Percentiles rank a stretch among this genome's conserved stretches.
Conservation (phyloP, 2,888 invertebrate genomes). For the Magallana nippona region DNA sequence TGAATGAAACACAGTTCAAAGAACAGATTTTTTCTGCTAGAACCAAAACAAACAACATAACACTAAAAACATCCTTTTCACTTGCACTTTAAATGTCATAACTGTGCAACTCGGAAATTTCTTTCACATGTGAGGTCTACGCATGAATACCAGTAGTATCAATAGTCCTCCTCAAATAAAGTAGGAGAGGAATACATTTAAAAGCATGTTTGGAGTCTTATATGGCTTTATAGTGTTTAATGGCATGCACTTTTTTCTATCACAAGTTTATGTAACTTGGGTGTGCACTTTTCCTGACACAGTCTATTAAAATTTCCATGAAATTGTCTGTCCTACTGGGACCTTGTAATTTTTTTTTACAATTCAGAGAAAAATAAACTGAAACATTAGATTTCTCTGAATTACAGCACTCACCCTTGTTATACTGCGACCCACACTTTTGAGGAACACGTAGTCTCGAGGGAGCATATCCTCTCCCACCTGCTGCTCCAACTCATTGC, state of each 20-base stretch:
- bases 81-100: conserved; percentile 28
- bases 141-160: no score
- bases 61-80: conserved; percentile 29
- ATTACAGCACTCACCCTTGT: conserved; percentile 78
- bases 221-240: no score
- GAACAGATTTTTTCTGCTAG: conserved; percentile 23
- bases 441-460: conserved; percentile 81
- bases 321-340: no score
- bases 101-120: neutral
- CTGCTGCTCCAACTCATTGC: conserved; percentile 80
- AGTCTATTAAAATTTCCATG: no score
- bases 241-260: no score
- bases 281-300: no score
- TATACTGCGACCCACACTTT: conserved; percentile 82
- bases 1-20: conserved; percentile 27
- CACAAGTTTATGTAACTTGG: no score
- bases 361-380: neutral
- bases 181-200: no score
- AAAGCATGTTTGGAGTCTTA: no score
- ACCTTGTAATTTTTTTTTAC: no score
- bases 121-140: no score
- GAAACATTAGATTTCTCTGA: neutral
- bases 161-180: no score
- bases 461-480: conserved; percentile 79
- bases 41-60: neutral